Conservation (phyloP, 2,888 invertebrate species). For the Lordiphosa andalusiaca region DNA sequence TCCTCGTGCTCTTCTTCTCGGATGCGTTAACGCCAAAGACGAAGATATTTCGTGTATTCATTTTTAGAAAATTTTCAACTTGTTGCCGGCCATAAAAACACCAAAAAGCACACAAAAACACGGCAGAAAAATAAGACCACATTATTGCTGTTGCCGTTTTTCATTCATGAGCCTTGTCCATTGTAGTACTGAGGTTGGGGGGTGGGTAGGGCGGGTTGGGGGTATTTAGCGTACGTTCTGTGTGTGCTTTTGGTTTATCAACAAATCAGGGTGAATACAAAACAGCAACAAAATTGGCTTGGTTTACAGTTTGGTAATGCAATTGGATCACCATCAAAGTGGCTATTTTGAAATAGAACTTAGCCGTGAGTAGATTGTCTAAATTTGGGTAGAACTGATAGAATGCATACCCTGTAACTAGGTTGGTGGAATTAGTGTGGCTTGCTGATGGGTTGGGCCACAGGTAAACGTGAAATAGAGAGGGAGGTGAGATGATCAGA, state of each 20-base stretch:
- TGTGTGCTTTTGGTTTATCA: slow-evolving; percentile 11
- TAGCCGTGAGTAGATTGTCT: slow-evolving; percentile 15
- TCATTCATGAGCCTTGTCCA: slow-evolving; percentile 51
- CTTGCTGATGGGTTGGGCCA: too few relatives aligned
- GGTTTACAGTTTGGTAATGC: slow-evolving; percentile 1
- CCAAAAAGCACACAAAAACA: slow-evolving; percentile 14
- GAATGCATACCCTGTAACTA: not conserved
- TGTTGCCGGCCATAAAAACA: slow-evolving; percentile 64
- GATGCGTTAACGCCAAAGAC: slow-evolving; percentile 71
- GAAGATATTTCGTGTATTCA: slow-evolving; percentile 70
- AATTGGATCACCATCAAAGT: slow-evolving; percentile 14
- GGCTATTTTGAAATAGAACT: slow-evolving; percentile 12
- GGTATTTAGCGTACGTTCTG: slow-evolving; percentile 3
- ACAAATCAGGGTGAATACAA: slow-evolving; percentile 23
- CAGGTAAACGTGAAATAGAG: too few relatives aligned
- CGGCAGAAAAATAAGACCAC: slow-evolving; percentile 19
- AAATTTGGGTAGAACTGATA: slow-evolving; percentile 16
- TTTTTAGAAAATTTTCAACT: slow-evolving; percentile 73
- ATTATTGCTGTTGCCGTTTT: slow-evolving; percentile 19
- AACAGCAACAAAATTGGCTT: slow-evolving; percentile 9
- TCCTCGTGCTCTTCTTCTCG: slow-evolving; percentile 41
- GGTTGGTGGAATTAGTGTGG: not conserved
- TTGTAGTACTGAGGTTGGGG: not conserved
- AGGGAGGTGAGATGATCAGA: too few relatives aligned
- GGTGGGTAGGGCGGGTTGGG: not conserved